A percentile compares a stretch with the other conserved stretches of the same genome.
Conservation (phyloP, 2,888 invertebrate species). For the Rhyacophila evoluta region DNA sequence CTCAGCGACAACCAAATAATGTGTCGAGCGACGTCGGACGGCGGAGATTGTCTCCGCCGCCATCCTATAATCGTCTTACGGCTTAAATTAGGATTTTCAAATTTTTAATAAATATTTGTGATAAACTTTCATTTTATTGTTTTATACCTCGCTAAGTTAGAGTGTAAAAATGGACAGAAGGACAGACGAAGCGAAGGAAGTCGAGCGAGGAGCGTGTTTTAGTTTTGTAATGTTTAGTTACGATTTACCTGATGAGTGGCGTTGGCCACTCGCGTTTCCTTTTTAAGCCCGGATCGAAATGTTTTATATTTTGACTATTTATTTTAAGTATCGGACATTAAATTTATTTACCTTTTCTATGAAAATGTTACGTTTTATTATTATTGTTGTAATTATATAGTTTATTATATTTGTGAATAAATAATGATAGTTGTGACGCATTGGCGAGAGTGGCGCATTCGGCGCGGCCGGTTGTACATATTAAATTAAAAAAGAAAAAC, state of each 20-base stretch:
- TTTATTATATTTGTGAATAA: conserved; percentile 23
- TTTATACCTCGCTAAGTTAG: conserved; percentile 48
- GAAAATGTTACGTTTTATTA: conserved; percentile 52
- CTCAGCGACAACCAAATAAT: conserved; percentile 58
- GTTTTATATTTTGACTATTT: conserved; percentile 54
- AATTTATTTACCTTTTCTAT: conserved; percentile 54
- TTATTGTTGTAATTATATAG: conserved; percentile 33
- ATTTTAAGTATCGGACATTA: conserved; percentile 54
- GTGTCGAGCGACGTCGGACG: conserved; percentile 39
- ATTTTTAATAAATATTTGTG: conserved; percentile 55
- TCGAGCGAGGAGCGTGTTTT: conserved; percentile 11
- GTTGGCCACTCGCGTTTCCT: conserved; percentile 27
- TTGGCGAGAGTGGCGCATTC: not conserved
- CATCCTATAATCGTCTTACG: conserved; percentile 53
- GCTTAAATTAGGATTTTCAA: conserved; percentile 53
- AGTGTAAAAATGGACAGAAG: conserved; percentile 20
- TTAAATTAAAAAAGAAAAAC: conserved; percentile 27
- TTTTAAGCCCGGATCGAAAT: conserved; percentile 51
- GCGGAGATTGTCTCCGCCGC: conserved; percentile 47
- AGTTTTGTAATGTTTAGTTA: conserved; percentile 15
- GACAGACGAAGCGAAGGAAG: not conserved
- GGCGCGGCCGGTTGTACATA: conserved; percentile 43
- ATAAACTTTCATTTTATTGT: conserved; percentile 53
- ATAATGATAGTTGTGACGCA: conserved; percentile 22
- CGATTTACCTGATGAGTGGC: conserved; percentile 11